These are phyloP conservation scores for Protobothrops mucrosquamatus DNA, from an alignment of 2,113 vertebrate species.

Conservation along the genomic window DNA sequence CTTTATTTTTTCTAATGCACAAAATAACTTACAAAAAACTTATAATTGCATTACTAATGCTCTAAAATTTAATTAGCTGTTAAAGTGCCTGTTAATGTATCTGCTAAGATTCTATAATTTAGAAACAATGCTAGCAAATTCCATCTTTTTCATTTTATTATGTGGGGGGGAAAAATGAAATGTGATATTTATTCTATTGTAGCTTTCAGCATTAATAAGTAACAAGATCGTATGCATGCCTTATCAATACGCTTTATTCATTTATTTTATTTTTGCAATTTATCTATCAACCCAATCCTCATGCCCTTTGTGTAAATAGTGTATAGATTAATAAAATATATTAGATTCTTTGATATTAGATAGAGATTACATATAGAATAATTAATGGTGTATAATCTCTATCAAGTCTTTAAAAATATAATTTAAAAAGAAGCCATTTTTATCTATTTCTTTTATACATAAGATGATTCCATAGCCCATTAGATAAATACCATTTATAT, in stretches of 20 bases:
- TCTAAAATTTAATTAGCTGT: slow-evolving; percentile 81
- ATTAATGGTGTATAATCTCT: neutral
- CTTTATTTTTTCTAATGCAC: slow-evolving; percentile 76
- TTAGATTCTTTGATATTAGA: neutral
- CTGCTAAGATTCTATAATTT: slow-evolving; percentile 69
- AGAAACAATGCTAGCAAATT: slow-evolving; percentile 52
- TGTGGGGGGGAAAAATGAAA: slow-evolving; percentile 43
- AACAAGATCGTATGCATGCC: neutral
- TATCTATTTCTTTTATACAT: neutral
- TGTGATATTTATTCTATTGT: slow-evolving; percentile 25
- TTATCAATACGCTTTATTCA: neutral
- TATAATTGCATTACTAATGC: slow-evolving; percentile 69
- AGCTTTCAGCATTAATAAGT: slow-evolving; percentile 28
- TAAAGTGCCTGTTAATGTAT: slow-evolving; percentile 75
- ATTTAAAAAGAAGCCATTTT: neutral
- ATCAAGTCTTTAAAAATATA: neutral
- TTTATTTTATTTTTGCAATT: neutral
- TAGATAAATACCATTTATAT: neutral
- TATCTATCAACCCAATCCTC: neutral
- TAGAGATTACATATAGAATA: neutral
- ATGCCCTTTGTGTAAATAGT: neutral
- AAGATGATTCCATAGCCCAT: neutral
- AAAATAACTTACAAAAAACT: slow-evolving; percentile 74
- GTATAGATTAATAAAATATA: accelerated
- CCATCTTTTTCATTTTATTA: slow-evolving; percentile 57